These are phyloP conservation scores for Caenorhabditis sinica DNA, from an alignment of 2,888 invertebrate genomes.

Conservation along the genomic window DNA sequence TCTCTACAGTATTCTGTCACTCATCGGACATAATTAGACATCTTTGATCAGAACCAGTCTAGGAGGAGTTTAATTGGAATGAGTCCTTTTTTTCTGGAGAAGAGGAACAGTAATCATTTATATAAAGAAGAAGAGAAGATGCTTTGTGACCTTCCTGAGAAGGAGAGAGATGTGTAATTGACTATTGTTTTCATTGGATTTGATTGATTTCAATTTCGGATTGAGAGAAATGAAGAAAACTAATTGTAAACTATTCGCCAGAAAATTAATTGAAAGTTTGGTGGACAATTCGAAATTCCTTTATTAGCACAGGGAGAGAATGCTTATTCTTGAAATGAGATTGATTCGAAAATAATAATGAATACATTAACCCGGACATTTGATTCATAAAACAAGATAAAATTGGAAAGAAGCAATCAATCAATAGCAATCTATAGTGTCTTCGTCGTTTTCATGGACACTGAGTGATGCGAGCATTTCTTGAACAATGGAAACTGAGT, in stretches of 20 bases:
- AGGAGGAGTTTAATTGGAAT: conserved; percentile 47
- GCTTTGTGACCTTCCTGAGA: conserved; percentile 54
- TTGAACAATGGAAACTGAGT: conserved; percentile 27
- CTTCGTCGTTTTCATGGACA: conserved; percentile 35
- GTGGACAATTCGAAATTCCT: background rate
- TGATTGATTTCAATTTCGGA: conserved; percentile 55
- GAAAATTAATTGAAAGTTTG: conserved; percentile 32
- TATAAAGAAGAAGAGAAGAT: conserved; percentile 37
- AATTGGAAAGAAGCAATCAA: background rate
- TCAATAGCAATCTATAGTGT: conserved; percentile 43
- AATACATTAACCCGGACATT: conserved; percentile 13
- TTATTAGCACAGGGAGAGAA: background rate
- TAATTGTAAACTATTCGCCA: conserved; percentile 18
- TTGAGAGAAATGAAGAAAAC: background rate
- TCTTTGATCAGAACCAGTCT: conserved; percentile 38
- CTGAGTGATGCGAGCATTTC: conserved; percentile 50
- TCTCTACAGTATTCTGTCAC: conserved; percentile 26
- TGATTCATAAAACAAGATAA: background rate
- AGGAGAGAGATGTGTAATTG: conserved; percentile 48
- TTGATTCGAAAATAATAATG: background rate
- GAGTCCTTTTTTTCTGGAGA: conserved; percentile 14
- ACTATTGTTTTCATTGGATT: conserved; percentile 63
- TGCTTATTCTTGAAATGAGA: background rate
- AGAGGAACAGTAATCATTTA: conserved; percentile 50
- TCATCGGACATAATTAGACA: conserved; percentile 52